Evolutionary conservation across 2,113 vertebrate species (phyloP).

Genomic region (Catagonus wagneri): DNA sequence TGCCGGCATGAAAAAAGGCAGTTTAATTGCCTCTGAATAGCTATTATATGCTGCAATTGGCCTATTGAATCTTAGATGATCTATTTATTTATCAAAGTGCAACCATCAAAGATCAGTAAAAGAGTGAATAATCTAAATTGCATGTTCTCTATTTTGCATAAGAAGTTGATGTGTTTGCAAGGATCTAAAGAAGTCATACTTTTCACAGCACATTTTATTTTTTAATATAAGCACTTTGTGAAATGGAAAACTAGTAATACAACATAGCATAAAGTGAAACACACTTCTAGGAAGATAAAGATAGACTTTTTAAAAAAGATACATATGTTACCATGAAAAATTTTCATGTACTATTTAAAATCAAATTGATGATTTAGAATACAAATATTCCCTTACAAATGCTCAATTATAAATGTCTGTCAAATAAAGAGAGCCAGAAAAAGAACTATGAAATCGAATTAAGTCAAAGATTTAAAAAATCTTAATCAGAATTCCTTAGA

Average conservation of each 20-base stretch:
- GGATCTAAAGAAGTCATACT: slow-evolving; percentile 4
- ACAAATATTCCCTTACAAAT: slow-evolving; percentile 32
- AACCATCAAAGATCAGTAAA: slow-evolving; percentile 79
- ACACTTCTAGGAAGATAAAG: slow-evolving; percentile 30
- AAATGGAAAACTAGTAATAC: slow-evolving; percentile 32
- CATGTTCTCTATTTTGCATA: slow-evolving; percentile 6
- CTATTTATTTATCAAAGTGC: slow-evolving; percentile 88
- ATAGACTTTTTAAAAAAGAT: neutral
- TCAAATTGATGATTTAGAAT: neutral
- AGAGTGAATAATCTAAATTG: slow-evolving; percentile 58
- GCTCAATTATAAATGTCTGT: slow-evolving; percentile 24
- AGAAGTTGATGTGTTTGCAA: neutral
- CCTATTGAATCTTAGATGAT: slow-evolving; percentile 87
- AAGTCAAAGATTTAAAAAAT: slow-evolving; percentile 12
- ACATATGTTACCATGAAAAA: neutral
- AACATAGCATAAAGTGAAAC: neutral
- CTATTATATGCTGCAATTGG: slow-evolving; percentile 87
- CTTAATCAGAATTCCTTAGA: slow-evolving; percentile 38
- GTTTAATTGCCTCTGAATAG: slow-evolving; percentile 91
- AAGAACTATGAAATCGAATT: slow-evolving; percentile 55
- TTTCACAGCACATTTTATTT: slow-evolving; percentile 44
- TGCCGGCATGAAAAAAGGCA: slow-evolving; percentile 85
- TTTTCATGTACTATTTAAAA: slow-evolving; percentile 35
- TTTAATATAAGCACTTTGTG: slow-evolving; percentile 40
- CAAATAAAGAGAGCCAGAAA: slow-evolving; percentile 33